Base-by-base conservation (phyloP, 1,140 invertebrate genomes). In the Pseudachorutes palmiensis region DNA sequence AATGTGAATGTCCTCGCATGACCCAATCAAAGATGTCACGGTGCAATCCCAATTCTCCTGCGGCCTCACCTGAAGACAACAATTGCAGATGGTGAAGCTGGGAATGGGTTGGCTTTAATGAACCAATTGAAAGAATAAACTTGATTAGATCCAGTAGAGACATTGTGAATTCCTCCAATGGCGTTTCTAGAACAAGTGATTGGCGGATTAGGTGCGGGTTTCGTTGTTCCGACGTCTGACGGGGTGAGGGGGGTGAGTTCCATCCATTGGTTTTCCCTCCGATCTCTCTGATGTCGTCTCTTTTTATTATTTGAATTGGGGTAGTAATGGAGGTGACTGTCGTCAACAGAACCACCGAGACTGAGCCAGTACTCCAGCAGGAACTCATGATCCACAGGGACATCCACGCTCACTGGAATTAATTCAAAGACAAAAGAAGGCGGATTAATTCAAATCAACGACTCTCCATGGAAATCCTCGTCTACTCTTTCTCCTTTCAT, bases 41-140 rank as follows among this genome's bases (percentile, higher is more conserved):
- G n/a, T n/a, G n/a, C n/a, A n/a, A n/a, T n/a, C n/a, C n/a, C n/a
- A n/a, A n/a, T n/a, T n/a, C n/a, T n/a, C n/a, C n/a, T n/a, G n/a
- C n/a, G n/a, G n/a, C n/a, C n/a, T 49, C 61, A 71, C 70, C 70
- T 71, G 67, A 71, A 71, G 36, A 71, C 62, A 29, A 71, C 49
- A 45, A 60, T 71, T 3, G 70, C 65, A 22, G 70, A 65, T 26
- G 66, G 48, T 30, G 62, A 62, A 19, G 66, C 22, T 48, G 63
- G 61, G 41, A 60, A 26, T 22, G 68, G 61, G 67, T 72, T 70
- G n/a, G 31, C 59, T 28, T 63, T 70, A 36, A 73, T 55, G 26
- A 64, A 67, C 72, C 72, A 73, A 58, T 69, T 32, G 57, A 73
- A 73, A 51, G 62, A 64, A 62, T 66, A 71, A 51, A 63, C 28